Evolutionary conservation across 2,888 invertebrate genomes (phyloP), one percentile per base, ranked within the genome.

Genomic region (Sipha maydis): DNA sequence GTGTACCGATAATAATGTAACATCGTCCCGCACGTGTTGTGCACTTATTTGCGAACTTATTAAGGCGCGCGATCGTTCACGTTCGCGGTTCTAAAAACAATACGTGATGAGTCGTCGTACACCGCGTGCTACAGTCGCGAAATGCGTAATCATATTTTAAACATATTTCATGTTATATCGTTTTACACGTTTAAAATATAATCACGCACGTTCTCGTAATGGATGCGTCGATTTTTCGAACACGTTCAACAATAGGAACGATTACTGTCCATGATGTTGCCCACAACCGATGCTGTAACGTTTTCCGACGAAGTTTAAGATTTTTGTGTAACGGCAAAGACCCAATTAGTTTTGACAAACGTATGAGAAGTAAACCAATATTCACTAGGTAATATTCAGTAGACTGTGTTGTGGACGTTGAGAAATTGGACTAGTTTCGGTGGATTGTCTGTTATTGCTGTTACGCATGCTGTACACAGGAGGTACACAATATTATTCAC

Each of bases 331-430:
- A 84, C 31, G 67, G 67, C 85, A 85, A 85, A 77, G 77, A 85
- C 67, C 76, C 41, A 41, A 85, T 84, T 84, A 84, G 61, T 56
- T 80, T 84, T 38, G 28, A 56, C 56, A 75, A 75, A 61, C 4
- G 77, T 48, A 19, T 85, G 85, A 77, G 85, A 85, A 85, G 48
- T 85, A 84, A 84, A 77, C 76, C 67, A n/a, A 67, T 67, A 76
- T 28, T 19, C 9, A 38, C 7, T 38, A 38, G 69, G 38, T 79
- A 38, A n/a, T 61, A 75, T n/a, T n/a, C n/a, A n/a, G n/a, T n/a
- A n/a, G n/a, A n/a, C n/a, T n/a, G n/a, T 28, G 76, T 77, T 77
- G 7, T 7, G 48, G 61, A 19, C 25, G 85, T 67, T 67, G 85
- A 77, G 77, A 85, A 84, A 84, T 75, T 56, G 61, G 75, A 84